Evolutionary conservation across 2,797 vertebrate species (phyloP), one percentile per base, ranked within the genome.

Genomic region (Onychomys arenicola): DNA sequence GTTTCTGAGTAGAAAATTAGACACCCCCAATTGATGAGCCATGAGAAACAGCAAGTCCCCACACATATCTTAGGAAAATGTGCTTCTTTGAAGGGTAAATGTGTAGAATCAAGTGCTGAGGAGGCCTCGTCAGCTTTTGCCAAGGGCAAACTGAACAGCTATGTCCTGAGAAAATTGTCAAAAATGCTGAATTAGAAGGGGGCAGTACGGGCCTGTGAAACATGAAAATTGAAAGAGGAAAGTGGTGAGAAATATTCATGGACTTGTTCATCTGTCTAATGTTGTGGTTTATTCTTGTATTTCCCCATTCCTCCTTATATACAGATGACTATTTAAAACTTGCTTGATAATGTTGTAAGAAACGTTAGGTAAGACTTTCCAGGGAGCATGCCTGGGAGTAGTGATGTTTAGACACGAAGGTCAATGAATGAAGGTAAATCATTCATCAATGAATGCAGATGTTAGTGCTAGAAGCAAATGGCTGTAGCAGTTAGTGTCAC

Each of bases 321-420:
- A 61, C n/a, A 86, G 25, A 90, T 59, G 78, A 75, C 59, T 59
- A 94, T 37, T 55, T 57, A 94, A n/a, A 55, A 90, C 84, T 91
- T 71, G 7, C 71, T 96, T 84, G 78, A 87, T 93, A 89, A 63
- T 65, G 43, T 89, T 89, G 78, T 23, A 91, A 95, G 78, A 90
- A 94, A 89, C 82, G 17, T 25, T 80, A 21, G 69, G 37, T 32
- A 84, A 76, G 96, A 77, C 0, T 37, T 85, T 59, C 67, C 32
- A 25, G 32, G 37, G 23, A 81, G 86, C 90, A 1, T 90, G 25
- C 69, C 52, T 10, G 83, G 90, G 77, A 93, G 57, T 89, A 96
- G 83, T 46, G 77, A 75, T 94, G 52, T 34, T 85, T 95, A 73
- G 63, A 96, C 67, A 92, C 25, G 89, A 57, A 90, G 67, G 12